Evolutionary conservation across 2,888 invertebrate genomes (phyloP).

Genomic region (Aphodius granarius): DNA sequence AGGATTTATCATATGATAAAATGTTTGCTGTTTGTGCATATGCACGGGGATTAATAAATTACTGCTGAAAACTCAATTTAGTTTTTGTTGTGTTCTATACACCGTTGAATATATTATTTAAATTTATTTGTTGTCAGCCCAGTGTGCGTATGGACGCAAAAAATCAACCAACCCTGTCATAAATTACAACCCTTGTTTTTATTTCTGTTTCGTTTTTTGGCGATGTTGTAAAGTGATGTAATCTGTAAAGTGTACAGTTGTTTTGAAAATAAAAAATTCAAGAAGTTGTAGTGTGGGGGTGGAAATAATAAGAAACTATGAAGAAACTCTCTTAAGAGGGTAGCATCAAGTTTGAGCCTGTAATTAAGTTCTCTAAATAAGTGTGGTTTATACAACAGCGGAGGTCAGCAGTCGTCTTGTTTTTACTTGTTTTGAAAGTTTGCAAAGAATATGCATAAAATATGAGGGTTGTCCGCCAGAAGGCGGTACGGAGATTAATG

Average conservation of each 20-base stretch:
- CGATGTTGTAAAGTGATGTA: not conserved
- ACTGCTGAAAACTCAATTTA: not conserved
- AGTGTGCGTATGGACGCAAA: not conserved
- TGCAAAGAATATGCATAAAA: not conserved
- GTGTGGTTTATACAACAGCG: not conserved
- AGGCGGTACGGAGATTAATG: not conserved
- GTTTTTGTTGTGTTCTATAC: not conserved
- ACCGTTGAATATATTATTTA: not conserved
- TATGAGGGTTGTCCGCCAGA: not conserved
- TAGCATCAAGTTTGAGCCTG: not conserved
- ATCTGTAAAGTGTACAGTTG: no score
- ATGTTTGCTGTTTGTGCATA: not conserved
- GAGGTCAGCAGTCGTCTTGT: not conserved
- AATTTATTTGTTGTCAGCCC: not conserved
- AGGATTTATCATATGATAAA: not conserved
- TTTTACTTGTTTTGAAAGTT: not conserved
- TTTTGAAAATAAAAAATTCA: no score
- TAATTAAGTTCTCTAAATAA: not conserved
- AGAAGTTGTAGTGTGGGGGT: no score
- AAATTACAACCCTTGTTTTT: not conserved
- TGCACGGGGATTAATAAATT: not conserved
- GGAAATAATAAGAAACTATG: not conserved
- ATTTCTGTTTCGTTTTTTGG: not conserved
- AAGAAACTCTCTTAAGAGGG: not conserved
- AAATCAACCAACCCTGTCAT: not conserved